Conservation (phyloP, 2,113 vertebrate species). For the Oenanthe melanoleuca region DNA sequence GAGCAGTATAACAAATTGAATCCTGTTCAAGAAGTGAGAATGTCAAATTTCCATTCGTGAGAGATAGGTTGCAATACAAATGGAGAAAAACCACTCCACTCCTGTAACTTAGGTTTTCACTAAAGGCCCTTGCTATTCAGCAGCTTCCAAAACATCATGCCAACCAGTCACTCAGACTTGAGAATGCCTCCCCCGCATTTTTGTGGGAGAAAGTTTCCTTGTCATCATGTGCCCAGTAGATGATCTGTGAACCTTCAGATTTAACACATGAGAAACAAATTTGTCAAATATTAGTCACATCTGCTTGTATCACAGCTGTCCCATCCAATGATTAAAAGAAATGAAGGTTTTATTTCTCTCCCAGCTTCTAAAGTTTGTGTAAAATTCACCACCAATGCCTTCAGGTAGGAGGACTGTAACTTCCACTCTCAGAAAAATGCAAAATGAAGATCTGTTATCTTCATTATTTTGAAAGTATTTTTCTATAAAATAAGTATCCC, state of each 20-base stretch:
- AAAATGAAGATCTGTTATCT: neutral
- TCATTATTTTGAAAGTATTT: neutral
- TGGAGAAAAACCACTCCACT: neutral
- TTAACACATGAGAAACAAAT: neutral
- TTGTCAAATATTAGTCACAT: neutral
- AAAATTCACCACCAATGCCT: neutral
- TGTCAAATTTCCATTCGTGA: neutral
- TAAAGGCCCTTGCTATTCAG: neutral
- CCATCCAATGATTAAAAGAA: neutral
- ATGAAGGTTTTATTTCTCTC: neutral
- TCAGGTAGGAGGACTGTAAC: neutral
- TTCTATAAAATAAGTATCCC: neutral
- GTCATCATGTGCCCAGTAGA: neutral
- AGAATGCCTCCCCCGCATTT: neutral
- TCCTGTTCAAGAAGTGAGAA: neutral
- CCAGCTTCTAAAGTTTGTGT: neutral
- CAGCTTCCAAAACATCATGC: neutral
- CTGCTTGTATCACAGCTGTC: neutral
- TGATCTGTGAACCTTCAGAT: neutral
- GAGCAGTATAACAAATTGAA: neutral
- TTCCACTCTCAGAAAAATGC: neutral
- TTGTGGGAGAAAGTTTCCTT: neutral
- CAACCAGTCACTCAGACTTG: neutral
- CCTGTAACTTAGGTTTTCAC: neutral
- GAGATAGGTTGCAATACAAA: neutral